Evolutionary conservation across 2,888 invertebrate species (phyloP).

Genomic region (Lacanobia oleracea): DNA sequence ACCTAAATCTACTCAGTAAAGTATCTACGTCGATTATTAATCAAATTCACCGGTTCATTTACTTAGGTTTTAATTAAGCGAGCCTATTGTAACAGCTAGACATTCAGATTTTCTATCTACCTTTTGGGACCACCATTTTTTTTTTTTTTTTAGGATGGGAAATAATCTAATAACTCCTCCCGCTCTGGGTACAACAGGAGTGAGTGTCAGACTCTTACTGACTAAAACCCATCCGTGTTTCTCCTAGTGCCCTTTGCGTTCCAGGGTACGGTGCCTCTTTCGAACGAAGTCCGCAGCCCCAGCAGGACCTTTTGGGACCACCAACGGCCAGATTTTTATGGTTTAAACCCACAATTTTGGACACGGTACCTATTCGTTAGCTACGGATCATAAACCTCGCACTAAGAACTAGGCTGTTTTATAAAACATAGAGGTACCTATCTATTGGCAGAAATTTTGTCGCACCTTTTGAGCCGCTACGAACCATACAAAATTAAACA

Average conservation of each 20-base stretch:
- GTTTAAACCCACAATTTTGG: too few species aligned
- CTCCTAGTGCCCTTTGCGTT: too few species aligned
- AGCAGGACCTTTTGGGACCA: not conserved
- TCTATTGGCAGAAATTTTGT: not conserved
- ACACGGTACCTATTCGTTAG: too few species aligned
- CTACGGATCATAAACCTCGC: too few species aligned
- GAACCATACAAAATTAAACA: slow-evolving; percentile 29
- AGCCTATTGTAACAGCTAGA: not conserved
- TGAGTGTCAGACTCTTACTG: too few species aligned
- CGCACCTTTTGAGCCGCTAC: slow-evolving; percentile 8
- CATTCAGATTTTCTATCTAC: not conserved
- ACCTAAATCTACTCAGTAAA: not conserved
- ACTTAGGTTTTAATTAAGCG: slow-evolving; percentile 22
- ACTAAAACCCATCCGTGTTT: too few species aligned
- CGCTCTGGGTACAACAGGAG: too few species aligned
- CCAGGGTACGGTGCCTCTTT: too few species aligned
- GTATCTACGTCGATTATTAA: slow-evolving; percentile 2
- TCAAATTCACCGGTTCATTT: slow-evolving; percentile 15
- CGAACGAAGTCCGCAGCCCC: too few species aligned
- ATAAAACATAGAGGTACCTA: not conserved
- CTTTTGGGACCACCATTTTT: not conserved
- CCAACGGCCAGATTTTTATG: too few species aligned
- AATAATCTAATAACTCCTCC: too few species aligned
- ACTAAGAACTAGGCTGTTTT: not conserved
- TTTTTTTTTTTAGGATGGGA: too few species aligned